A percentile compares a stretch with the other conserved stretches of the same genome.
These are phyloP conservation scores for Naso thynnoides DNA, from an alignment of 2,797 vertebrate genomes.

Conservation along the genomic window DNA sequence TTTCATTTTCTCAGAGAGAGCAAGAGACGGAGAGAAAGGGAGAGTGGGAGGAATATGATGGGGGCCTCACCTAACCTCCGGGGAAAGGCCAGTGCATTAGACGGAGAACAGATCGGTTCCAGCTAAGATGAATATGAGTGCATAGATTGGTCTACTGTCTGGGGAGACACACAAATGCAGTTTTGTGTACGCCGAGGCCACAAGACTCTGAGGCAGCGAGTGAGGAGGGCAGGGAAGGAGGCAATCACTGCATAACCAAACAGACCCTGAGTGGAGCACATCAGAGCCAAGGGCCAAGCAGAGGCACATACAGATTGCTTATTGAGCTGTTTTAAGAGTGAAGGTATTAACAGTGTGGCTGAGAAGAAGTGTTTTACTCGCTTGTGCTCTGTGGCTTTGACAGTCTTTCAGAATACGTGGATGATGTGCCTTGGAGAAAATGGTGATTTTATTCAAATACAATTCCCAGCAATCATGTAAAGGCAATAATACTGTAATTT, in stretches of 20 bases:
- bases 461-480: conserved; percentile 13
- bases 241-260: conserved; percentile 80
- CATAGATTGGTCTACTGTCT: conserved; percentile 79
- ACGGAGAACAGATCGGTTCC: conserved; percentile 79
- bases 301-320: conserved; percentile 72
- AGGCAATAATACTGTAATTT: conserved; percentile 8
- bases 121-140: conserved; percentile 81
- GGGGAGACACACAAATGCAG: conserved; percentile 71
- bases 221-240: conserved; percentile 69
- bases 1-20: conserved; percentile 65
- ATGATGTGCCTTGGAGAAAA: not conserved
- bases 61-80: conserved; percentile 68
- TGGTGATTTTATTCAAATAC: conserved; percentile 19
- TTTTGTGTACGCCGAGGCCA: conserved; percentile 64
- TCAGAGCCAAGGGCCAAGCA: conserved; percentile 70
- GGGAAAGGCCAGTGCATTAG: conserved; percentile 79
- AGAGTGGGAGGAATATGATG: conserved; percentile 72
- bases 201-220: conserved; percentile 50
- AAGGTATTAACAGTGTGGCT: conserved; percentile 58
- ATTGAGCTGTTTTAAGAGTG: conserved; percentile 77
- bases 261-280: conserved; percentile 71
- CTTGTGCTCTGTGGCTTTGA: conserved; percentile 27
- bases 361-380: conserved; percentile 39
- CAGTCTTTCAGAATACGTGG: conserved; percentile 13
- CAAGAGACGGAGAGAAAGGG: conserved; percentile 30